Evolutionary conservation across 92 coral and sea anemone species (phyloP).

Genomic region (Epizoanthus scotinus): DNA sequence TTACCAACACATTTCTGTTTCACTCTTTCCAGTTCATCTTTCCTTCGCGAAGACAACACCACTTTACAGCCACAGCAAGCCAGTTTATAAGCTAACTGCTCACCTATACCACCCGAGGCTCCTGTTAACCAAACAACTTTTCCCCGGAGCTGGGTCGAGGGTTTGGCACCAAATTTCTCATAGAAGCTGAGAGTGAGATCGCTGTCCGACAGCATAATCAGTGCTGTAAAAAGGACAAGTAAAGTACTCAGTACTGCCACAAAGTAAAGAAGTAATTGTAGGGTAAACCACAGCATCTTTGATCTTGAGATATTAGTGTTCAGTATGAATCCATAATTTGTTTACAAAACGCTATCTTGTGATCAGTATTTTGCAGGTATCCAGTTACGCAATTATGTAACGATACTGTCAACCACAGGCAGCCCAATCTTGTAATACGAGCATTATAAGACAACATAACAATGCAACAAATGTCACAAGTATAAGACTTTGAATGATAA

Average conservation of each 20-base stretch:
- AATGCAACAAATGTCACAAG: no score
- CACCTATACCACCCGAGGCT: constrained; percentile 97
- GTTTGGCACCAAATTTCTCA: constrained; percentile 82
- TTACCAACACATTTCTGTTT: constrained; percentile 82
- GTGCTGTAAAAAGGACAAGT: constrained; percentile 40
- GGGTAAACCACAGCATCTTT: constrained; percentile 13
- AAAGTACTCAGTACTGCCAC: constrained; percentile 20
- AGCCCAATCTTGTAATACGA: no score
- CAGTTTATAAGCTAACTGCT: constrained; percentile 82
- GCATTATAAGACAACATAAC: no score
- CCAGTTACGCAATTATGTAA: no score
- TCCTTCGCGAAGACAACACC: constrained; percentile 89
- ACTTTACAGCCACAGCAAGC: constrained; percentile 86
- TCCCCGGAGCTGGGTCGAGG: constrained; percentile 78
- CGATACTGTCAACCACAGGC: no score
- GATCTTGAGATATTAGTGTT: constrained; percentile 4
- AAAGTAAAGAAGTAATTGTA: constrained; percentile 32
- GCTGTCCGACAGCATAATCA: constrained; percentile 64
- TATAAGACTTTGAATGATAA: no score
- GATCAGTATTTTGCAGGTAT: no score
- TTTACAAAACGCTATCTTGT: neutral
- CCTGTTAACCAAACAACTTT: constrained; percentile 97
- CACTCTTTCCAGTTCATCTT: constrained; percentile 87
- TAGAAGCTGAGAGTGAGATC: constrained; percentile 81
- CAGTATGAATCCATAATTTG: neutral